phyloP scores from a whole-genome alignment of 2,888 invertebrate species.

The Macrophya annulata region DNA sequence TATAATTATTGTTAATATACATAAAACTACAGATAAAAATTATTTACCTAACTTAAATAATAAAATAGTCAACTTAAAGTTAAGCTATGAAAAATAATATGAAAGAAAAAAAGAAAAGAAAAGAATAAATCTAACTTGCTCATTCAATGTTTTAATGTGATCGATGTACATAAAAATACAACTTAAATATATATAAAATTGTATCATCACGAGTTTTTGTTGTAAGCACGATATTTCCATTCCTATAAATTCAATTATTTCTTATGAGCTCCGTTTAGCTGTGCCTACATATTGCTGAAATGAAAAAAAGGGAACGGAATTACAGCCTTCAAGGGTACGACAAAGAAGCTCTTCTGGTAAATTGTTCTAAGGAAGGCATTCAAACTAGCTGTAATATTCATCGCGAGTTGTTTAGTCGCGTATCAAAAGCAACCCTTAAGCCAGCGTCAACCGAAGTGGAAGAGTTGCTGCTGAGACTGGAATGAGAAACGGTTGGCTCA shows the following conservation, averaged over 20 bases:
- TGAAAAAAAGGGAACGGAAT: not conserved
- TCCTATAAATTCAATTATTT: conserved; percentile 31
- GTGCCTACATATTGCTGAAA: not conserved
- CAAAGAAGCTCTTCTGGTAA: not conserved
- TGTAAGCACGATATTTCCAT: not conserved
- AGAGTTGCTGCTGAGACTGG: conserved; percentile 5
- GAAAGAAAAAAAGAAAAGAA: not conserved
- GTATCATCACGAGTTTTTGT: not conserved
- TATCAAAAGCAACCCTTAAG: conserved; percentile 36
- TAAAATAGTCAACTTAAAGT: conserved; percentile 20
- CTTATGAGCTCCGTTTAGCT: not conserved
- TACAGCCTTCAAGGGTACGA: not conserved
- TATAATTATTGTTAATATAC: conserved; percentile 23
- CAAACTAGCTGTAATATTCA: conserved; percentile 40
- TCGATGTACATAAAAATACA: conserved; percentile 61
- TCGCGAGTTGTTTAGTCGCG: conserved; percentile 49
- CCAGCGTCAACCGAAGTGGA: conserved; percentile 31
- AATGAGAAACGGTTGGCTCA: conserved; percentile 36
- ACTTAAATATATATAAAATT: conserved; percentile 50
- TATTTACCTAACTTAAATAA: not conserved
- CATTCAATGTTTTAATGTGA: conserved; percentile 62
- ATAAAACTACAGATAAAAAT: not conserved
- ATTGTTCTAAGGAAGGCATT: conserved; percentile 33
- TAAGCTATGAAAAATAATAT: not conserved
- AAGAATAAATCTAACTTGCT: conserved; percentile 53